phyloP scores from a whole-genome alignment of 2,888 invertebrate species.

The Tinea semifulvella region DNA sequence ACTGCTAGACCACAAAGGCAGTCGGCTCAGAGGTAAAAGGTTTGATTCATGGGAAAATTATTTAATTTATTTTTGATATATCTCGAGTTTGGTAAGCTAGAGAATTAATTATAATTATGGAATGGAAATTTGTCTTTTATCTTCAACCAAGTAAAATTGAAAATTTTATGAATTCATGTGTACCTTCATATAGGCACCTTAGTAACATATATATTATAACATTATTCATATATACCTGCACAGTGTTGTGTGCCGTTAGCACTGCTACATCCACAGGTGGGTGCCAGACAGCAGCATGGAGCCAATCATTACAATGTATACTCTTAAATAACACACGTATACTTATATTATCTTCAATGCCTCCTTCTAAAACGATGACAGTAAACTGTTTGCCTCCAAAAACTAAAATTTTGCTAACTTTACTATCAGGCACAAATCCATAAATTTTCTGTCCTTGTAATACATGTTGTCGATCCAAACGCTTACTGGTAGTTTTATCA shows the following conservation, averaged over 20 bases:
- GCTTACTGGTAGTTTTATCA: slow-evolving; percentile 24
- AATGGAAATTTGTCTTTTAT: no score
- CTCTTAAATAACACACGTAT: slow-evolving; percentile 27
- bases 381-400: slow-evolving; percentile 68
- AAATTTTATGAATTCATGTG: no score
- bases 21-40: no score
- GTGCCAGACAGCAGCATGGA: slow-evolving; percentile 67
- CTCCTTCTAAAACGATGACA: slow-evolving; percentile 23
- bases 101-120: no score
- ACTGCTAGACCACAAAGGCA: no score
- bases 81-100: no score
- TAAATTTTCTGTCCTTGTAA: slow-evolving; percentile 66
- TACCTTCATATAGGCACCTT: no score
- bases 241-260: slow-evolving; percentile 73
- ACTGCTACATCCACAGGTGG: slow-evolving; percentile 52
- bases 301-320: slow-evolving; percentile 69
- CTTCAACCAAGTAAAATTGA: no score
- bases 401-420: slow-evolving; percentile 41
- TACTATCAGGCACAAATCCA: slow-evolving; percentile 49
- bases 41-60: no score
- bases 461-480: slow-evolving; percentile 27
- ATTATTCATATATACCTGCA: slow-evolving; percentile 43
- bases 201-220: no score
- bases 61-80: no score
- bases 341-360: slow-evolving; percentile 19